These are phyloP conservation scores for Ephydatia muelleri DNA, from an alignment of 37 sponge, comb jelly and placozoan species.

Conservation along the genomic window DNA sequence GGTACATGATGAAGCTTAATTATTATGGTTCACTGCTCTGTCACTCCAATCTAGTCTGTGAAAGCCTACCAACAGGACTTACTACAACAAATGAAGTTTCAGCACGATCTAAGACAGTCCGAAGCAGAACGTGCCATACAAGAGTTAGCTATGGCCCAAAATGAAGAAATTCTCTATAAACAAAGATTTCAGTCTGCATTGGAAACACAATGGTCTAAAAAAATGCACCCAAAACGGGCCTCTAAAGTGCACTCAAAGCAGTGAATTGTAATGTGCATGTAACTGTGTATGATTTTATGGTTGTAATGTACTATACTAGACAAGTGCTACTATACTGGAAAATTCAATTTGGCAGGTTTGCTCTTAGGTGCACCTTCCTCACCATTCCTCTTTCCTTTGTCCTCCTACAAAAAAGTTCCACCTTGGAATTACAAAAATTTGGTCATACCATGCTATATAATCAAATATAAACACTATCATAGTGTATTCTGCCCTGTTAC, in stretches of 20 bases:
- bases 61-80: conserved; percentile 60
- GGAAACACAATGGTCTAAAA: conserved; percentile 22
- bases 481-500: too few relatives aligned
- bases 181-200: conserved; percentile 46
- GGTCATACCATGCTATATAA: too few relatives aligned
- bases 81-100: conserved; percentile 72
- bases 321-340: too few relatives aligned
- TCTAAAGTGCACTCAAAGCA: background rate
- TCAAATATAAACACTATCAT: too few relatives aligned
- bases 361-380: too few relatives aligned
- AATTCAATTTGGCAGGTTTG: too few relatives aligned
- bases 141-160: conserved; percentile 61
- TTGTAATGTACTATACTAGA: too few relatives aligned
- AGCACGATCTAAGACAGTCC: conserved; percentile 11
- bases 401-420: too few relatives aligned
- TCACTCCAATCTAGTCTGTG: background rate
- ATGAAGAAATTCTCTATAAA: conserved; percentile 60
- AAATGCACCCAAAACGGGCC: conserved; percentile 53
- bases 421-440: too few relatives aligned
- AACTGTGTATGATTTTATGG: too few relatives aligned
- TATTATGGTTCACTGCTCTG: background rate
- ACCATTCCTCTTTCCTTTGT: too few relatives aligned
- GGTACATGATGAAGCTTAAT: conserved; percentile 9
- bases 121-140: conserved; percentile 39
- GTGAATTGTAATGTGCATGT: too few relatives aligned